These are phyloP conservation scores for Aegotheles bennettii DNA, from an alignment of 2,113 vertebrate species.

Conservation along the genomic window DNA sequence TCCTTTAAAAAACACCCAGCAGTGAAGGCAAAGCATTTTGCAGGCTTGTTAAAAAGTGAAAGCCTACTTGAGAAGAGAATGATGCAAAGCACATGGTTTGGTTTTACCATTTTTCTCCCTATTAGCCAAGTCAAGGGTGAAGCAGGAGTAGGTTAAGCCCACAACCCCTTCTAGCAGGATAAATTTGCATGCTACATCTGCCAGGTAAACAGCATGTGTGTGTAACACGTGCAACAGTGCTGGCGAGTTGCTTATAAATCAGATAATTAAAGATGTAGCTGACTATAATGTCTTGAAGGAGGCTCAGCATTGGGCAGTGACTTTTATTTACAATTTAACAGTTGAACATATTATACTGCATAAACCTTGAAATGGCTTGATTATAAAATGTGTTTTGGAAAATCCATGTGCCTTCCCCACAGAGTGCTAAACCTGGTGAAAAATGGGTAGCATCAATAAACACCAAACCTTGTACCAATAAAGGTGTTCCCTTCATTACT, in stretches of 20 bases:
- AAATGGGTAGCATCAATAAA: conserved; percentile 80
- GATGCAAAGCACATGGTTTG: not conserved
- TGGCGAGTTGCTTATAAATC: conserved; percentile 66
- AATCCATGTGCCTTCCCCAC: conserved; percentile 73
- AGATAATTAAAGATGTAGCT: conserved; percentile 72
- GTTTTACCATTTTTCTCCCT: not conserved
- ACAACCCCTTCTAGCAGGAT: not conserved
- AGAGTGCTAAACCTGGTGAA: conserved; percentile 78
- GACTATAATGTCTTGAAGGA: conserved; percentile 44
- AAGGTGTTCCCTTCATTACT: conserved; percentile 75
- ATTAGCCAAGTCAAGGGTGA: not conserved
- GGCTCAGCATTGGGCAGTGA: conserved; percentile 46
- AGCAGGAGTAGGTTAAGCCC: not conserved
- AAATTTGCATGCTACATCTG: not conserved
- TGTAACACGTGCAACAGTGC: not conserved
- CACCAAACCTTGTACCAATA: conserved; percentile 74
- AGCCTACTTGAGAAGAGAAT: not conserved
- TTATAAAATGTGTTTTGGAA: conserved; percentile 76
- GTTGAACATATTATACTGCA: conserved; percentile 61
- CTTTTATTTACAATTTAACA: conserved; percentile 76
- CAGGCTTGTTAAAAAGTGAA: not conserved
- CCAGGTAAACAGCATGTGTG: not conserved
- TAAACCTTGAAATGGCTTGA: conserved; percentile 76
- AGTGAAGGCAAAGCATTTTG: accelerated
- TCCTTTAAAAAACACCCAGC: not conserved